phyloP scores from a whole-genome alignment of 2,113 vertebrate species.

The Oncorhynchus clarkii region DNA sequence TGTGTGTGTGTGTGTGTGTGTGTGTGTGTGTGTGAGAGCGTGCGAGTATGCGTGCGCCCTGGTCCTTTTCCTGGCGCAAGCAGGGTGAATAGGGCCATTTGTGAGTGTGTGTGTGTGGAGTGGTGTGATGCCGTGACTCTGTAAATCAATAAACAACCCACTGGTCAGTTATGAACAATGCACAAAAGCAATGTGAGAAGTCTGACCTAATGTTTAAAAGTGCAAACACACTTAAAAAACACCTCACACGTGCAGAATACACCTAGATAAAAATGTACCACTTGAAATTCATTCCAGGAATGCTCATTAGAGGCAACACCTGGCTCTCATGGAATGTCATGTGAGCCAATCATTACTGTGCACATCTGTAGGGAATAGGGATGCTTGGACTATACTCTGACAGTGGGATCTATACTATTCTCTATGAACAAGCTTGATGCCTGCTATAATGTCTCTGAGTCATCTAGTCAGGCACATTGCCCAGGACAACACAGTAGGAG shows the following conservation, averaged over 20 bases:
- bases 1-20: neutral
- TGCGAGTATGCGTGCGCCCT: neutral
- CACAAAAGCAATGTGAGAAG: neutral
- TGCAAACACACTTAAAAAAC: neutral
- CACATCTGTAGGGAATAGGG: neutral
- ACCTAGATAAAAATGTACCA: neutral
- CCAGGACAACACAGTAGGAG: constrained; percentile 15
- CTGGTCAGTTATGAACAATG: neutral
- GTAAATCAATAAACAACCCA: neutral
- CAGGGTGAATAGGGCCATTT: constrained; percentile 38
- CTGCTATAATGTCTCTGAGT: neutral
- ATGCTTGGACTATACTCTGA: neutral
- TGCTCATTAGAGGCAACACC: neutral
- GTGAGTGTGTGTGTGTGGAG: neutral
- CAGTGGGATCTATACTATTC: no score
- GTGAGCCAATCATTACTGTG: neutral
- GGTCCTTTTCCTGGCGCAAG: constrained; percentile 21
- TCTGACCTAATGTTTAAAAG: neutral
- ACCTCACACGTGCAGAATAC: neutral
- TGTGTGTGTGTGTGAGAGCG: neutral
- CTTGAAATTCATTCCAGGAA: neutral
- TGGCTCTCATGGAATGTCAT: neutral
- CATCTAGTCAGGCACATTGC: no score
- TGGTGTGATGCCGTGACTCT: neutral
- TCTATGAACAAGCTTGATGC: neutral